Evolutionary conservation across 2,113 vertebrate species (phyloP).

Genomic region (Oenanthe oenanthe): DNA sequence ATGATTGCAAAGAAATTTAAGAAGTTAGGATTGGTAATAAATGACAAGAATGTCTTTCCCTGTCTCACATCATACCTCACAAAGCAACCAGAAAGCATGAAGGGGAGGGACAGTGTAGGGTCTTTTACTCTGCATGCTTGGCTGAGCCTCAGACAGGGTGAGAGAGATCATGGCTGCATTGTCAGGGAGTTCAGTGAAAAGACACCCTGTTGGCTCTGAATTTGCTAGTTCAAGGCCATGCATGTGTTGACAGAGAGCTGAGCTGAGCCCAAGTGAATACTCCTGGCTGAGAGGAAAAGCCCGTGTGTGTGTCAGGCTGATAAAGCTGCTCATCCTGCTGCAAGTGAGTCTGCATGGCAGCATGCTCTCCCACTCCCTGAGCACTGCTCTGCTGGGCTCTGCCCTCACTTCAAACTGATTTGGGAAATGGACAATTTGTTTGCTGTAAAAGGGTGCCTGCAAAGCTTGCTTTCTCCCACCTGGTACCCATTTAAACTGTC

Average conservation of each 20-base stretch:
- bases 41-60: neutral
- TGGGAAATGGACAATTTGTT: neutral
- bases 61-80: neutral
- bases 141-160: slow-evolving; percentile 1
- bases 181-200: slow-evolving; percentile 1
- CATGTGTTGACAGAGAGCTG: neutral
- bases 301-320: slow-evolving; percentile 33
- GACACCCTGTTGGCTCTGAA: slow-evolving; percentile 22
- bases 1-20: neutral
- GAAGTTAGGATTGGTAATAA: neutral
- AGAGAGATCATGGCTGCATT: slow-evolving; percentile 13
- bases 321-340: slow-evolving; percentile 36
- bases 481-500: neutral
- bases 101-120: neutral
- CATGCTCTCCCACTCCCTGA: neutral
- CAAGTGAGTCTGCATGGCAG: neutral
- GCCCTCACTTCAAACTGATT: neutral
- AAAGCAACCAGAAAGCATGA: neutral
- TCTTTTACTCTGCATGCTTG: slow-evolving; percentile 8
- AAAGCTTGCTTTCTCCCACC: neutral
- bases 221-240: neutral
- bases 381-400: neutral
- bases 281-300: neutral
- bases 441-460: neutral
- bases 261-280: neutral